Conservation (phyloP, 1,140 invertebrate genomes). For the Metopolophium dirhodum region DNA sequence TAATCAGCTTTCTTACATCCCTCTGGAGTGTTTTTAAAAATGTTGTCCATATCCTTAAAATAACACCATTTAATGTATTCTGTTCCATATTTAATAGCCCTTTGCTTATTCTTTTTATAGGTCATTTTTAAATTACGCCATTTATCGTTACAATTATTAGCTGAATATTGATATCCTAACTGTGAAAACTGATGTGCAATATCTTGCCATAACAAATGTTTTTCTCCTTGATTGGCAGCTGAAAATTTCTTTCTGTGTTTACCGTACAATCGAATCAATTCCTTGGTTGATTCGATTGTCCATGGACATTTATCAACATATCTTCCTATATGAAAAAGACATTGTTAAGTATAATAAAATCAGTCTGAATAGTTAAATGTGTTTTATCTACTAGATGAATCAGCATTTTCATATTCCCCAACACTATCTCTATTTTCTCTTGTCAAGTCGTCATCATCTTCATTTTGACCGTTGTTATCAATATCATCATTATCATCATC, state of each 20-base stretch:
- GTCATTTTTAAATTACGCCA: conserved; percentile 54
- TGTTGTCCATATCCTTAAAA: conserved; percentile 45
- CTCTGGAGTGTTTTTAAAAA: neutral
- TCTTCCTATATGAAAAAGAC: neutral
- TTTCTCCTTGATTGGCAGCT: neutral
- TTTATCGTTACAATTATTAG: conserved; percentile 47
- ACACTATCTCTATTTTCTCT: neutral
- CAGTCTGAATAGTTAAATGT: neutral
- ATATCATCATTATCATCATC: neutral
- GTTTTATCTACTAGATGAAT: neutral
- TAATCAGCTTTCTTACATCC: neutral
- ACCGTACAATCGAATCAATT: conserved; percentile 19
- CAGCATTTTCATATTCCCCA: neutral
- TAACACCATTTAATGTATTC: conserved; percentile 13
- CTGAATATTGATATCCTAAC: conserved; percentile 13
- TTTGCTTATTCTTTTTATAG: conserved; percentile 37
- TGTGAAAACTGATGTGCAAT: conserved; percentile 5
- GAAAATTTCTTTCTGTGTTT: conserved; percentile 24
- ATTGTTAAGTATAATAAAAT: neutral
- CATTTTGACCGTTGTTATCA: neutral
- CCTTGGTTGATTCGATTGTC: conserved; percentile 14
- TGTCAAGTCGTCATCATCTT: neutral
- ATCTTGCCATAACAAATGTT: conserved; percentile 48
- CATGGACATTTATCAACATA: neutral
- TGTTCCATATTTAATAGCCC: conserved; percentile 15